phyloP scores from a whole-genome alignment of 2,888 invertebrate genomes.

The Erpobdella octoculata region DNA sequence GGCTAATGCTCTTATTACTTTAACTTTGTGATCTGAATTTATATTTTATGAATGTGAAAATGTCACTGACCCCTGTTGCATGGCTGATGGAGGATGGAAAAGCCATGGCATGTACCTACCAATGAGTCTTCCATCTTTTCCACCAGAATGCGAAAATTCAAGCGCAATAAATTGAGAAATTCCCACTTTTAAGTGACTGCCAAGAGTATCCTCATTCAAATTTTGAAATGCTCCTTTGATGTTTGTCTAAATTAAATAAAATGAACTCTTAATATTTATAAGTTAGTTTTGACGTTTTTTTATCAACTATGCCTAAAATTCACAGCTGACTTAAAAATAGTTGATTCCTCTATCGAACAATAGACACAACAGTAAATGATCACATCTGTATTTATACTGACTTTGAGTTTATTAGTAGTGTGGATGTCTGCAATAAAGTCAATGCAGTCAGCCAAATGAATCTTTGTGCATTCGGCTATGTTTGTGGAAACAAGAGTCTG shows the following conservation, averaged over 20 bases:
- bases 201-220: slow-evolving; percentile 80
- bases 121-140: slow-evolving; percentile 71
- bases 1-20: too few species aligned
- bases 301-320: too few species aligned
- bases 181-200: slow-evolving; percentile 81
- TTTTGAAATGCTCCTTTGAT: slow-evolving; percentile 55
- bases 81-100: slow-evolving; percentile 68
- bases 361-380: too few species aligned
- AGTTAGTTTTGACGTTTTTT: too few species aligned
- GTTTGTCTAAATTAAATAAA: slow-evolving; percentile 57
- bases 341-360: too few species aligned
- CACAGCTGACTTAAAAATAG: too few species aligned
- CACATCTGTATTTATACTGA: slow-evolving; percentile 53
- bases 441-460: slow-evolving; percentile 81
- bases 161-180: slow-evolving; percentile 72
- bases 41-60: too few species aligned
- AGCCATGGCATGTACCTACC: slow-evolving; percentile 82
- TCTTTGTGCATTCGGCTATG: slow-evolving; percentile 85
- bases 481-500: slow-evolving; percentile 61
- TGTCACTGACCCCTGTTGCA: slow-evolving; percentile 69
- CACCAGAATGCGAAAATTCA: slow-evolving; percentile 77
- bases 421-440: slow-evolving; percentile 93
- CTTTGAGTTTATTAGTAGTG: slow-evolving; percentile 90
- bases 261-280: background rate
- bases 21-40: too few species aligned